phyloP scores from a whole-genome alignment of 2,113 vertebrate genomes.

The Empidonax alnorum region DNA sequence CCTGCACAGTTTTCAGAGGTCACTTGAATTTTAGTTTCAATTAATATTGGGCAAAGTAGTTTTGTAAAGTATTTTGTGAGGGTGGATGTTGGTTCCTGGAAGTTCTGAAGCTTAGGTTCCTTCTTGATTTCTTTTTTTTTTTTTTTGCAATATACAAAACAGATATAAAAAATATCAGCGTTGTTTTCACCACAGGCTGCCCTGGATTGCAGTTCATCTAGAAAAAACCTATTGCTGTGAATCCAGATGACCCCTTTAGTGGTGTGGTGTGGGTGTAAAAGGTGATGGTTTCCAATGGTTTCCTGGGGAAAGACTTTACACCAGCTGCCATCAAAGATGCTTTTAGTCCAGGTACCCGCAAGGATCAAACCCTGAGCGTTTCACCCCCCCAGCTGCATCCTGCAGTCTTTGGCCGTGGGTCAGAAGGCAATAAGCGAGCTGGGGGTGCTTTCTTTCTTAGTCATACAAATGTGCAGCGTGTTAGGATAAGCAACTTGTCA shows the following conservation, averaged over 20 bases:
- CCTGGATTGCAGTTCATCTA: fast-evolving
- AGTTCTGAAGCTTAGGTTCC: neutral
- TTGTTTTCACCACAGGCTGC: neutral
- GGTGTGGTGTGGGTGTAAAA: neutral
- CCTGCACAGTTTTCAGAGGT: neutral
- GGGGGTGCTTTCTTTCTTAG: neutral
- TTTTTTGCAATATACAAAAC: neutral
- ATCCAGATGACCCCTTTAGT: neutral
- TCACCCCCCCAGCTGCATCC: neutral
- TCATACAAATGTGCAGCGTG: neutral
- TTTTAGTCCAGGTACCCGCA: neutral
- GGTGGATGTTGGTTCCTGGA: neutral
- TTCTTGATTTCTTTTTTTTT: neutral
- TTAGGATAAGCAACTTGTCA: slow-evolving; percentile 15
- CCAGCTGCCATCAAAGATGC: neutral
- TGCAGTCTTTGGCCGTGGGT: fast-evolving
- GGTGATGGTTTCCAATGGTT: neutral
- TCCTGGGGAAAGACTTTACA: neutral
- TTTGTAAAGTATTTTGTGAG: neutral
- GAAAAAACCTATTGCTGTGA: neutral
- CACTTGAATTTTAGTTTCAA: neutral
- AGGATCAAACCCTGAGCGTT: fast-evolving
- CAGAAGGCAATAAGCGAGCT: neutral
- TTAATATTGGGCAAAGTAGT: neutral
- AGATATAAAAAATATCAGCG: neutral